phyloP scores from a whole-genome alignment of 2,113 vertebrate species.

The Rallus limicola region DNA sequence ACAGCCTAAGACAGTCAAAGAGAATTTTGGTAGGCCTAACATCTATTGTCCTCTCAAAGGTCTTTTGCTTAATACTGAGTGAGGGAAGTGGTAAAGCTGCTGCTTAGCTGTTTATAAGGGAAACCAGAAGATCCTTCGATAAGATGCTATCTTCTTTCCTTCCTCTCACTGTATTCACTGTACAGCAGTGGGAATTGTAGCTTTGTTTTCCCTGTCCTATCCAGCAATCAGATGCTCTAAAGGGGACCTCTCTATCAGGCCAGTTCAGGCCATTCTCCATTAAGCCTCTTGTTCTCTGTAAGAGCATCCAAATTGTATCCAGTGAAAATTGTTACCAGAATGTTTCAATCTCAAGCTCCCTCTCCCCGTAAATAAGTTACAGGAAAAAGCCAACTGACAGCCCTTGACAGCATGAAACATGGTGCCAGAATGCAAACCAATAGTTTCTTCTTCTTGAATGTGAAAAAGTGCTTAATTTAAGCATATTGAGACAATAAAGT shows the following conservation, averaged over 20 bases:
- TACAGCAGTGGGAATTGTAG: not conserved
- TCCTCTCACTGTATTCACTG: conserved; percentile 12
- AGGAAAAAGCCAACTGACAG: conserved; percentile 58
- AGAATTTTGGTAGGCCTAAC: not conserved
- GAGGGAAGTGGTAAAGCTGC: not conserved
- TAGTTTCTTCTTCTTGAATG: conserved; percentile 29
- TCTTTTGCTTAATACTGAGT: not conserved
- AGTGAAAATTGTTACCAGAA: conserved; percentile 32
- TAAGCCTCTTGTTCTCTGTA: not conserved
- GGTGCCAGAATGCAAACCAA: conserved; percentile 51
- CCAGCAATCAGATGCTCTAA: not conserved
- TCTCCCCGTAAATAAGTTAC: conserved; percentile 1
- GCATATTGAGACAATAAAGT: conserved; percentile 53
- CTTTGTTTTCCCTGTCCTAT: not conserved
- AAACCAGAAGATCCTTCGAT: conserved; percentile 46
- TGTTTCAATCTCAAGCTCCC: conserved; percentile 25
- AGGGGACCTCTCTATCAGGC: not conserved
- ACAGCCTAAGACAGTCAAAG: not conserved
- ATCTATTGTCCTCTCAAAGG: not conserved
- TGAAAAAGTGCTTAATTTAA: conserved; percentile 62
- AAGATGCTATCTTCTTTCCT: conserved; percentile 53
- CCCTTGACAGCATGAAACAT: conserved; percentile 38
- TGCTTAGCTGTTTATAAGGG: conserved; percentile 27
- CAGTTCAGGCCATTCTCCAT: not conserved
- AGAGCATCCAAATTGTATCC: not conserved